Conservation (phyloP, 2,113 vertebrate genomes). For the Speoplatyrhinus poulsoni region DNA sequence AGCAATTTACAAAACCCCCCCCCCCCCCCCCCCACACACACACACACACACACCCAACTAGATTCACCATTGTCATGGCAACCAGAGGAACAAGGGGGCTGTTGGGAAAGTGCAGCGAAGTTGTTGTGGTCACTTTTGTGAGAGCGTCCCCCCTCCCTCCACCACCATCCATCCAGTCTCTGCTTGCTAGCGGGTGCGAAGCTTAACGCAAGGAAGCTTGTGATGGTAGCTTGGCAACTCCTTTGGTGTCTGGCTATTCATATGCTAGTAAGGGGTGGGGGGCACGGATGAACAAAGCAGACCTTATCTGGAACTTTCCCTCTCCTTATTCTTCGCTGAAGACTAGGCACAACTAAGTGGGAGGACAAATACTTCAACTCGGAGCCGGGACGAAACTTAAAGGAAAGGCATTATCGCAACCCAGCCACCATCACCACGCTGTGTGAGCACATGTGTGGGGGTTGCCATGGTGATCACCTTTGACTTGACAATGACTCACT, state of each 20-base stretch:
- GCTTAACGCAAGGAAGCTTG: slow-evolving; percentile 36
- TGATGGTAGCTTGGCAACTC: slow-evolving; percentile 82
- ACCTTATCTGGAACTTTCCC: slow-evolving; percentile 64
- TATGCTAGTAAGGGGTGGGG: slow-evolving; percentile 63
- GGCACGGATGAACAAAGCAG: slow-evolving; percentile 67
- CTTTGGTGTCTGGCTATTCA: slow-evolving; percentile 60
- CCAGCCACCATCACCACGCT: not conserved
- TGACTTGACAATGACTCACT: slow-evolving; percentile 11
- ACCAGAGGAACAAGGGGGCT: slow-evolving; percentile 33
- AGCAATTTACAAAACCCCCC: not conserved
- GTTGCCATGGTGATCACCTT: not conserved
- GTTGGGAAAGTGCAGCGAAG: slow-evolving; percentile 15
- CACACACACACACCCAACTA: not conserved
- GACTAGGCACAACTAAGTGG: slow-evolving; percentile 53
- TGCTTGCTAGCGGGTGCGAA: slow-evolving; percentile 41
- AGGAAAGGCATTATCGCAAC: slow-evolving; percentile 9
- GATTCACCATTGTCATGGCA: slow-evolving; percentile 34
- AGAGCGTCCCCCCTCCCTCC: slow-evolving; percentile 10
- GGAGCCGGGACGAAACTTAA: slow-evolving; percentile 28
- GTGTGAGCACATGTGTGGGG: not conserved
- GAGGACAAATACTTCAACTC: slow-evolving; percentile 69
- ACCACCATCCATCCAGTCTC: slow-evolving; percentile 38
- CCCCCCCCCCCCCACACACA: not conserved
- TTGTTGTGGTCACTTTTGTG: slow-evolving; percentile 35
- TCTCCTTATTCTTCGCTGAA: slow-evolving; percentile 51